phyloP scores from a whole-genome alignment of 2,888 invertebrate genomes.

The Sinhomidia bicolor region DNA sequence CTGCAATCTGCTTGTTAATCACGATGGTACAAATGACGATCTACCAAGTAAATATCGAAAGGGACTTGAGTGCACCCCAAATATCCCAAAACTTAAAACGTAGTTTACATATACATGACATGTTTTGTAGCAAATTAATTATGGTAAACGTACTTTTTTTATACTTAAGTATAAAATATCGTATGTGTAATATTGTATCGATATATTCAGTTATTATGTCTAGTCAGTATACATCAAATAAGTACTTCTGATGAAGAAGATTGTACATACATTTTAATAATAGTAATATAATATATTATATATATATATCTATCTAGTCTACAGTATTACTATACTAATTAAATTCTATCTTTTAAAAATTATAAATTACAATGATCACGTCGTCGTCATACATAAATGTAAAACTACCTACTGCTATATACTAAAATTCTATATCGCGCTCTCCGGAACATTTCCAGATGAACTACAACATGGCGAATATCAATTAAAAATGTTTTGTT shows the following conservation, averaged over 20 bases:
- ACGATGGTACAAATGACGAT: conserved; percentile 1
- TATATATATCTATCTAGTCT: not conserved
- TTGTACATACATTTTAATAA: conserved; percentile 5
- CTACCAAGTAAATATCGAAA: not conserved
- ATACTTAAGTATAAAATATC: not conserved
- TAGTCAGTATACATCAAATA: not conserved
- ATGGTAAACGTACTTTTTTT: not conserved
- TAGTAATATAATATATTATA: not conserved
- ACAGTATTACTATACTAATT: not conserved
- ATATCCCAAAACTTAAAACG: not conserved
- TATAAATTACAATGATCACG: not conserved
- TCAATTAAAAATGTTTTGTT: conserved; percentile 1
- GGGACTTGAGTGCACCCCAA: no score
- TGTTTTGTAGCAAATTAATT: not conserved
- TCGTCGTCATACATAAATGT: not conserved
- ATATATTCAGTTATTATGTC: not conserved
- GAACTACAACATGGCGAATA: not conserved
- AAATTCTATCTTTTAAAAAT: not conserved
- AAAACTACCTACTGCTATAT: no score
- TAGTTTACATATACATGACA: not conserved
- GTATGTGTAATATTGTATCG: not conserved
- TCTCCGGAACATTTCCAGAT: no score
- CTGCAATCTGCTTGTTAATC: not conserved
- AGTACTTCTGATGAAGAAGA: conserved; percentile 12
- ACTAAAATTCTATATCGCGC: no score